Conservation (phyloP, 2,113 vertebrate genomes). For the Larimichthys crocea region DNA sequence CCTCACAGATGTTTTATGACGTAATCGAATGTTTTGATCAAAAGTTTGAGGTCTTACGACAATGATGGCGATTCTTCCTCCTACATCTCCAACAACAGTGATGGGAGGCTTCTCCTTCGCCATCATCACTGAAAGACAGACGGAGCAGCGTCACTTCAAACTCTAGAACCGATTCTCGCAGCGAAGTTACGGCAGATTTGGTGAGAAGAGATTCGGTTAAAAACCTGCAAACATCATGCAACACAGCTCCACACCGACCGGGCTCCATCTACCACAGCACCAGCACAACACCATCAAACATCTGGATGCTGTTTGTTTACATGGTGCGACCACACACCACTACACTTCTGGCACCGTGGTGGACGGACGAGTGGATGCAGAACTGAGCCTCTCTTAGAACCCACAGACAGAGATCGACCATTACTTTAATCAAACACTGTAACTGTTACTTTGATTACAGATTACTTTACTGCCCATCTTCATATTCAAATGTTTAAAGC, state of each 20-base stretch:
- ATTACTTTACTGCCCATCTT: not conserved
- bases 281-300: not conserved
- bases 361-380: conserved; percentile 27
- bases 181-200: conserved; percentile 14
- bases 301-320: not conserved
- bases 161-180: conserved; percentile 13
- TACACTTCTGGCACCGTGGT: conserved; percentile 8
- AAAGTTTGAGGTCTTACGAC: conserved; percentile 86
- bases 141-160: not conserved
- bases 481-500: too few relatives aligned
- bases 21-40: not conserved
- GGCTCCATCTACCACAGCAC: conserved; percentile 41
- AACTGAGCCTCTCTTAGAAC: conserved; percentile 19
- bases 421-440: conserved; percentile 32
- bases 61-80: conserved; percentile 97
- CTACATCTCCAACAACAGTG: conserved; percentile 97
- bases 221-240: conserved; percentile 68
- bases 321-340: not conserved
- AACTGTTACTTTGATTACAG: too few relatives aligned
- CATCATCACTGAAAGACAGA: conserved; percentile 92
- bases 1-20: not conserved
- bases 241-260: conserved; percentile 33
- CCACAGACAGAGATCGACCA: conserved; percentile 44
- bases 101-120: conserved; percentile 99
- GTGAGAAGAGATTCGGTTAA: conserved; percentile 46